phyloP scores from a whole-genome alignment of 1,140 invertebrate genomes.

The Caenorhabditis latens region DNA sequence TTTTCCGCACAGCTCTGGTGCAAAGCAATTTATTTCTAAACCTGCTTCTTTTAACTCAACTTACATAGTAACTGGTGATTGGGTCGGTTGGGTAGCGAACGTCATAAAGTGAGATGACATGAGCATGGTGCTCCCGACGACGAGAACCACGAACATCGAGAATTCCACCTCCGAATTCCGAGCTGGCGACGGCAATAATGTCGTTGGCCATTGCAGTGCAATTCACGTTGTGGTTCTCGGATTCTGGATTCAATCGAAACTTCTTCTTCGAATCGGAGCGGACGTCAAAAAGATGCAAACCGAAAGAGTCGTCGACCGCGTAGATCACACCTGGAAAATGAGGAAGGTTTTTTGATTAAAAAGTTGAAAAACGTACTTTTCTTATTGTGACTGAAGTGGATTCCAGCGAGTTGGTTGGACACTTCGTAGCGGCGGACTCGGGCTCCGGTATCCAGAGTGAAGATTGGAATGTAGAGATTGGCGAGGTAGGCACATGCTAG shows the following conservation, averaged over 20 bases:
- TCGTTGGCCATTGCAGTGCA: neutral
- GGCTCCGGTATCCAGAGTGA: neutral
- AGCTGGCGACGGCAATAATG: conserved; percentile 7
- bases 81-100: conserved; percentile 3
- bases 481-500: neutral
- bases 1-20: too few relatives aligned
- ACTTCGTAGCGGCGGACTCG: neutral
- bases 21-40: too few relatives aligned
- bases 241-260: conserved; percentile 1
- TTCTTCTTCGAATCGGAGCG: conserved; percentile 25
- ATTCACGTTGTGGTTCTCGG: conserved; percentile 16
- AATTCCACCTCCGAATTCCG: conserved; percentile 41
- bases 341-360: neutral
- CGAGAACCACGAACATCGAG: conserved; percentile 34
- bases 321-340: conserved; percentile 18
- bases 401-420: conserved; percentile 12
- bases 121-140: conserved; percentile 14
- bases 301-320: conserved; percentile 26
- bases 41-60: neutral
- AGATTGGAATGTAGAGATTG: conserved; percentile 38
- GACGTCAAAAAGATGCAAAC: neutral
- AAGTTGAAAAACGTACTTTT: neutral
- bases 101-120: conserved; percentile 32
- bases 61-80: conserved; percentile 41
- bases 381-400: conserved; percentile 18